A percentile compares a stretch with the other conserved stretches of the same genome.
Evolutionary conservation across 1,140 invertebrate genomes (phyloP).

Genomic region (Venustaconcha ellipsiformis): DNA sequence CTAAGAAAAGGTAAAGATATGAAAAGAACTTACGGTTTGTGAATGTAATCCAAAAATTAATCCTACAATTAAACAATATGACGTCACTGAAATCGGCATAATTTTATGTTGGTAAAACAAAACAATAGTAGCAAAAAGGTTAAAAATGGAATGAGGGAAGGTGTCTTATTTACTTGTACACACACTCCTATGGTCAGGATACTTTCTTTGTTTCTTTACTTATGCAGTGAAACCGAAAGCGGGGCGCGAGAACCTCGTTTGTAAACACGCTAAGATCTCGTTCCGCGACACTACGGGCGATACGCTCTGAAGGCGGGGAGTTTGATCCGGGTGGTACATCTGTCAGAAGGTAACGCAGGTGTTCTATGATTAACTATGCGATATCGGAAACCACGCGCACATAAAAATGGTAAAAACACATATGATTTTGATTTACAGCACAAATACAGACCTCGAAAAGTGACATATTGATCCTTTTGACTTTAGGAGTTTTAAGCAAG

Average conservation of each 20-base stretch:
- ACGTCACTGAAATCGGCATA: too few relatives aligned
- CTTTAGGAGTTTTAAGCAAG: too few relatives aligned
- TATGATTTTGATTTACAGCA: slow-evolving; percentile 83
- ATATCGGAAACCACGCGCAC: slow-evolving; percentile 87
- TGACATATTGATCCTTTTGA: not conserved
- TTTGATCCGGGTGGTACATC: slow-evolving; percentile 88
- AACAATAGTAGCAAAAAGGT: too few relatives aligned
- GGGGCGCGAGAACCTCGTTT: slow-evolving; percentile 52
- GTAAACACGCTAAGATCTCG: slow-evolving; percentile 34
- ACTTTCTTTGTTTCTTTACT: slow-evolving; percentile 79
- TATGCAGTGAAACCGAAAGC: slow-evolving; percentile 76
- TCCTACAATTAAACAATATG: too few relatives aligned
- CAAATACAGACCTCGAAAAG: slow-evolving; percentile 76
- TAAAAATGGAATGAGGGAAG: too few relatives aligned
- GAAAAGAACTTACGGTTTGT: too few relatives aligned
- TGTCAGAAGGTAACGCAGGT: slow-evolving; percentile 87
- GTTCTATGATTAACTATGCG: slow-evolving; percentile 86
- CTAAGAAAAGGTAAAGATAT: too few relatives aligned
- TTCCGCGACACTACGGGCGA: slow-evolving; percentile 68
- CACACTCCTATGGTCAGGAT: too few relatives aligned
- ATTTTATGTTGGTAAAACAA: too few relatives aligned
- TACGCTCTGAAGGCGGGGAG: slow-evolving; percentile 79
- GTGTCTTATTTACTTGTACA: too few relatives aligned
- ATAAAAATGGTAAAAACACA: slow-evolving; percentile 87
- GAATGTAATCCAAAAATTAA: too few relatives aligned